Conservation (phyloP, 2,888 invertebrate species). For the Helicoverpa assulta region DNA sequence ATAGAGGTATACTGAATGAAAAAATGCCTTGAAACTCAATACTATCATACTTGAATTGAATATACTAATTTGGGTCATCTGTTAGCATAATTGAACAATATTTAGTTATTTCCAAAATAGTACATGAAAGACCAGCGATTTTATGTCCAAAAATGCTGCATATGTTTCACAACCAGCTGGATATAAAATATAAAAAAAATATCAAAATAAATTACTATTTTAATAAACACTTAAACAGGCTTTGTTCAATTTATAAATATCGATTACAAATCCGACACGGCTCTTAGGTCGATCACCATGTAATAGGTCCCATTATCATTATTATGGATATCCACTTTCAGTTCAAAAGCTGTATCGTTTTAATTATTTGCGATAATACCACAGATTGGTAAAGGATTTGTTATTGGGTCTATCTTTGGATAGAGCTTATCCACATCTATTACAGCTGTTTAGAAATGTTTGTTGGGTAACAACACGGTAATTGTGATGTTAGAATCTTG, state of each 20-base stretch:
- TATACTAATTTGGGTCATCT: too few species aligned
- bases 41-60: too few species aligned
- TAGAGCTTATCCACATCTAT: constrained; percentile 7
- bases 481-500: constrained; percentile 14
- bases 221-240: constrained; percentile 9
- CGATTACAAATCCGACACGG: constrained; percentile 42
- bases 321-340: constrained; percentile 37
- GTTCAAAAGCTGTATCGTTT: constrained; percentile 16
- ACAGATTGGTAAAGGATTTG: constrained; percentile 18
- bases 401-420: constrained; percentile 10
- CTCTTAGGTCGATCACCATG: constrained; percentile 26
- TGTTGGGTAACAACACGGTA: constrained; percentile 16
- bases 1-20: too few species aligned
- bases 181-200: neutral
- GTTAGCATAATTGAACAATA: too few species aligned
- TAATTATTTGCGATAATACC: constrained; percentile 14
- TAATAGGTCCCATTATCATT: constrained; percentile 41
- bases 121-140: too few species aligned
- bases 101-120: too few species aligned
- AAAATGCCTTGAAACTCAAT: too few species aligned
- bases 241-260: constrained; percentile 22
- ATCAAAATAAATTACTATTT: neutral
- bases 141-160: too few species aligned
- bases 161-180: too few species aligned
- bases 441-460: constrained; percentile 14